A percentile compares a stretch with the other conserved stretches of the same genome.
phyloP scores from a whole-genome alignment of 2,113 vertebrate species.

The Macquaria ambigua region DNA sequence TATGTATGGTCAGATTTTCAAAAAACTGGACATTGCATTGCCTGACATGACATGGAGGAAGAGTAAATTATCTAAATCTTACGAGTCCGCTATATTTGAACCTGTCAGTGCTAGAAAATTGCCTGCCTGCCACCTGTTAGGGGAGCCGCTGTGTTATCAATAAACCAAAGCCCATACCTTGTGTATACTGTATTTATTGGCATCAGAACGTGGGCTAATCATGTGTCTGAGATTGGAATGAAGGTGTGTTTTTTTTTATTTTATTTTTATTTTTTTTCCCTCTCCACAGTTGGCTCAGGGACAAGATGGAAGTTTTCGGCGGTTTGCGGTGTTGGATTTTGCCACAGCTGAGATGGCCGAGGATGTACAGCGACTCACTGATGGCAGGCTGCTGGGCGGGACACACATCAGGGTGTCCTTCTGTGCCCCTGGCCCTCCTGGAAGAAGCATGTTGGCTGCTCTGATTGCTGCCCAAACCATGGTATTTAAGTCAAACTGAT shows the following conservation, averaged over 20 bases:
- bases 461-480: conserved; percentile 94
- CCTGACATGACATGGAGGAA: too few species aligned
- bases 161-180: not conserved
- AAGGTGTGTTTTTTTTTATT: not conserved
- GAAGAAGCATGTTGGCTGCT: conserved; percentile 93
- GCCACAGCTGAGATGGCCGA: conserved; percentile 88
- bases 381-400: conserved; percentile 86
- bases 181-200: not conserved
- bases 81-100: not conserved
- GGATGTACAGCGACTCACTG: conserved; percentile 83
- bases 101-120: not conserved
- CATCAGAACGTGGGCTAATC: too few species aligned
- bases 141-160: not conserved
- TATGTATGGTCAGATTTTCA: not conserved
- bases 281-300: conserved; percentile 89
- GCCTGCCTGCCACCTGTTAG: not conserved
- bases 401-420: conserved; percentile 90
- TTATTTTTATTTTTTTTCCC: too few species aligned
- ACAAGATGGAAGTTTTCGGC: conserved; percentile 92
- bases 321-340: conserved; percentile 92
- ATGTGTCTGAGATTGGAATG: not conserved
- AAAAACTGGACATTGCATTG: not conserved
- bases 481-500: conserved; percentile 73
- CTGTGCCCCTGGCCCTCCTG: conserved; percentile 93
- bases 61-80: not conserved